A percentile compares a stretch with the other conserved stretches of the same genome.
phyloP scores from a whole-genome alignment of 2,113 vertebrate genomes.

The Eupsittula cactorum region DNA sequence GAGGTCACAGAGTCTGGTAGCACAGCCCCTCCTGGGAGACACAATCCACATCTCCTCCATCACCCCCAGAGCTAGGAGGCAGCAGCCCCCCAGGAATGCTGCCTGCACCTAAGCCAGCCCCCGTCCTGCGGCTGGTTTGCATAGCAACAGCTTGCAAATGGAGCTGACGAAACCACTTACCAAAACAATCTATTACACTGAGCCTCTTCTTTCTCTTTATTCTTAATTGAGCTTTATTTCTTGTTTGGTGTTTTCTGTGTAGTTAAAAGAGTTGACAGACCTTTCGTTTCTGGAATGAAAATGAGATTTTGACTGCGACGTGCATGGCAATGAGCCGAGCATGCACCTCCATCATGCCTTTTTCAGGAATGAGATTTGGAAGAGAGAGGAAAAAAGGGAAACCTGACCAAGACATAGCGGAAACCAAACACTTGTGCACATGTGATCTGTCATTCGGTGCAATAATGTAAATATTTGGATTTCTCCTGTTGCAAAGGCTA shows the following conservation, averaged over 20 bases:
- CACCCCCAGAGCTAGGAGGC: neutral
- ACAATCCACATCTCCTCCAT: rapidly evolving
- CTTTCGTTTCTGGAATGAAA: constrained; percentile 65
- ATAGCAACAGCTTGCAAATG: neutral
- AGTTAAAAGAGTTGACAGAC: constrained; percentile 60
- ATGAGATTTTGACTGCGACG: constrained; percentile 29
- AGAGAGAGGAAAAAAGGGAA: neutral
- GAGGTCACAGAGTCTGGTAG: neutral
- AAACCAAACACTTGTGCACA: neutral
- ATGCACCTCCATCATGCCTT: neutral
- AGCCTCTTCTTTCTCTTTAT: constrained; percentile 46
- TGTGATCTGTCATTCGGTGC: neutral
- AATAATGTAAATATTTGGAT: neutral
- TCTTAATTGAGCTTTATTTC: constrained; percentile 66
- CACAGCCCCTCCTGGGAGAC: neutral
- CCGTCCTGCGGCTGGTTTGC: neutral
- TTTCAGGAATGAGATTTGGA: neutral
- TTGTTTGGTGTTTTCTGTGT: constrained; percentile 61
- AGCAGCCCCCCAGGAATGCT: neutral
- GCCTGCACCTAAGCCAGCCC: neutral
- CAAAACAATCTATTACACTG: constrained; percentile 21
- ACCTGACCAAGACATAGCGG: neutral
- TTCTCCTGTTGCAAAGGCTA: neutral
- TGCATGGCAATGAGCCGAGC: neutral
- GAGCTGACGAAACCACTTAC: constrained; percentile 19